Evolutionary conservation across 53 echinoderm and acorn worm genomes (phyloP).

Genomic region (Echinarachnius parma): DNA sequence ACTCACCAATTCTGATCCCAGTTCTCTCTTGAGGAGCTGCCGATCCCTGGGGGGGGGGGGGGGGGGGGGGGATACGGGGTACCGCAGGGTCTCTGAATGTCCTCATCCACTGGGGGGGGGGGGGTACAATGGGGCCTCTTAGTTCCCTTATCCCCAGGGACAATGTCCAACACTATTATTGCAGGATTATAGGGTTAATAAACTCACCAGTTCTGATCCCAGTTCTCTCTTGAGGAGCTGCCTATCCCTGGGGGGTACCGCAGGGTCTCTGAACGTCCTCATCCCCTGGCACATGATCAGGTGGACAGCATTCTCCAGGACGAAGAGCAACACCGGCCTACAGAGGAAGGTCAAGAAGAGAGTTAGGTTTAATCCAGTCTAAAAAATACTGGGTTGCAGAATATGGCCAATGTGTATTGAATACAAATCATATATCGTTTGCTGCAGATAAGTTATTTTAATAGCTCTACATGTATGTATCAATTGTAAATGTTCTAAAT

Average conservation of each 20-base stretch:
- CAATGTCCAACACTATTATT: too few species aligned
- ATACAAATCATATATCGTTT: too few species aligned
- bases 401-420: too few species aligned
- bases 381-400: too few species aligned
- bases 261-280: constrained; percentile 71
- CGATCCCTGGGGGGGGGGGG: constrained; percentile 71
- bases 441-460: too few species aligned
- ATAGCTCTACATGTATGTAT: too few species aligned
- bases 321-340: constrained; percentile 68
- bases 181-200: too few species aligned
- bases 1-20: constrained; percentile 91
- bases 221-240: constrained; percentile 90
- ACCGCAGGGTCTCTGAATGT: constrained; percentile 73
- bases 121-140: too few species aligned
- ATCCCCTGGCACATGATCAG: constrained; percentile 89
- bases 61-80: too few species aligned
- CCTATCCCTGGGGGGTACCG: constrained; percentile 69
- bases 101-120: constrained; percentile 78
- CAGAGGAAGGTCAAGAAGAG: background rate
- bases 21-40: constrained; percentile 85
- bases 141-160: too few species aligned
- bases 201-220: constrained; percentile 90
- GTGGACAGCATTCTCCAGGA: constrained; percentile 78
- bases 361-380: too few species aligned
- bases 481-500: too few species aligned